Conservation (phyloP, 1,140 invertebrate genomes). For the Zaprionus camerounensis region DNA sequence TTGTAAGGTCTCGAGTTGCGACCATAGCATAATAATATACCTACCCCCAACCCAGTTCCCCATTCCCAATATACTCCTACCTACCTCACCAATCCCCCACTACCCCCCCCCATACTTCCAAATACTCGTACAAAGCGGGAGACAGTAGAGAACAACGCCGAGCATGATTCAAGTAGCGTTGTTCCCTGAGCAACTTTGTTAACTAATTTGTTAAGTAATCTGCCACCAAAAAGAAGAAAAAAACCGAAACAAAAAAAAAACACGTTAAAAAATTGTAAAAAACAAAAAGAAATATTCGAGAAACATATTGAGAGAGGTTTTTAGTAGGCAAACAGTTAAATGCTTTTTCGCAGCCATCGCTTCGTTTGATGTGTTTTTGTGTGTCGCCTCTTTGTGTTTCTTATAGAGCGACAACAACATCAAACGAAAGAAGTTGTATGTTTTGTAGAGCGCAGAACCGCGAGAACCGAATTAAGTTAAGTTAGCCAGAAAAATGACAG, state of each 20-base stretch:
- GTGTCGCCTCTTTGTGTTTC: conserved; percentile 31
- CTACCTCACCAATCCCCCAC: background rate
- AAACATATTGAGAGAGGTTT: conserved; percentile 54
- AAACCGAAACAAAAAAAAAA: conserved; percentile 24
- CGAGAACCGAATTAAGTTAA: conserved; percentile 63
- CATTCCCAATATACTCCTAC: conserved; percentile 15
- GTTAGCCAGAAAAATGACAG: conserved; percentile 39
- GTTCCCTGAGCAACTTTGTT: conserved; percentile 80
- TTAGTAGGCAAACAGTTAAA: conserved; percentile 66
- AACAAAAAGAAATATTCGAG: conserved; percentile 37
- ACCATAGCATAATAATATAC: background rate
- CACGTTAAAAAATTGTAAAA: conserved; percentile 40
- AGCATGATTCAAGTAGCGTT: conserved; percentile 35
- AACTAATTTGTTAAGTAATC: conserved; percentile 82
- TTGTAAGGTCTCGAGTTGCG: conserved; percentile 45
- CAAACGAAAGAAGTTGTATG: conserved; percentile 76
- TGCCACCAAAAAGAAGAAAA: conserved; percentile 58
- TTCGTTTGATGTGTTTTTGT: conserved; percentile 64
- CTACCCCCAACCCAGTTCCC: background rate
- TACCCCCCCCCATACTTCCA: conserved; percentile 22
- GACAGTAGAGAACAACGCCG: conserved; percentile 29
- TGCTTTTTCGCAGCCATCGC: conserved; percentile 76
- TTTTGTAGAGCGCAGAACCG: conserved; percentile 43
- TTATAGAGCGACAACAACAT: conserved; percentile 24
- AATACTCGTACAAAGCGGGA: conserved; percentile 72